Base-by-base conservation (phyloP, 2,113 vertebrate genomes). In the Ancistrus triradiatus region DNA sequence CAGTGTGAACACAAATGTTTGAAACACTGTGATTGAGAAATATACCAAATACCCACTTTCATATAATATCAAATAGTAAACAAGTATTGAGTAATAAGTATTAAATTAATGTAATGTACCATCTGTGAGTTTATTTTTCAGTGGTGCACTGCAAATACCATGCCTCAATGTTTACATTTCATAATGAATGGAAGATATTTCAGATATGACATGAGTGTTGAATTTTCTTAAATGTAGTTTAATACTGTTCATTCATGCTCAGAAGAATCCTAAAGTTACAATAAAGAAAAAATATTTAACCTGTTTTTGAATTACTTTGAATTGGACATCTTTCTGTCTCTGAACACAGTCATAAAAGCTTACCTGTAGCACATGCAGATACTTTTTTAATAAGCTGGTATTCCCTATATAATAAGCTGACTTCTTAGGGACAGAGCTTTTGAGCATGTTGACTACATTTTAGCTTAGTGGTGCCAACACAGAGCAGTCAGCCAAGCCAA, bases 1-100 rank as follows among this genome's bases (percentile, higher is more conserved):
- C 86, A 1, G 86, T 93, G 57, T 93, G 74, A 90, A 15, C 33
- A 33, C 19, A 17, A 74, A 28, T 46, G 4, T 4, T 56, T 43
- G 13, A 28, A 42, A n/a, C 60, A 66, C 63, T 68, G 49, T 70
- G 67, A 73, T 13, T 18, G 52, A 48, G 19, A 59, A 44, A 67
- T 49, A 60, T 52, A 56, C 37, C 63, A 70, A 76, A 76, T 27
- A 66, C 19, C 1, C 31, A 66, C 48, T 27, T 60, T 19, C 22
- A 51, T 31, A 49, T 67, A 49, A 53, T 10, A 52, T 2, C 21
- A 43, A 43, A n/a, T 14, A 17, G 25, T 43, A 52, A 9, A 43
- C 25, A n/a, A n/a, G n/a, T n/a, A n/a, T 63, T 31, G 19, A 33
- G 18, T 63, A 31, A 63, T 35, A 27, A 51, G 28, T 9, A 15